Evolutionary conservation across 2,113 vertebrate species (phyloP).

Genomic region (western clawed frog (Xenopus tropicalis)): UCB_Xtro_10.0 CM004447.2:54261001-54261500

Average conservation of each 20-base stretch:
- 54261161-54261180: constrained; percentile 8
- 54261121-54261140: background rate
- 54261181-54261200: background rate
- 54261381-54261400: no score
- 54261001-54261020: background rate
- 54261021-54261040: background rate
- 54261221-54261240: background rate
- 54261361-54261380: no score
- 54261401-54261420: no score
- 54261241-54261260: constrained; percentile 10
- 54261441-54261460: no score
- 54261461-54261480: no score
- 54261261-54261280: background rate
- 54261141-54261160: constrained; percentile 6
- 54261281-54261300: no score
- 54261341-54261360: no score
- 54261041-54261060: background rate
- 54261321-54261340: no score
- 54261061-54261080: background rate
- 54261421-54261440: no score
- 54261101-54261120: background rate
- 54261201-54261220: constrained; percentile 1
- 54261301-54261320: background rate
- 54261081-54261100: background rate
- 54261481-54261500: no score